phyloP scores from a whole-genome alignment of 2,797 vertebrate species.

The Pithecia hirsuta region DNA sequence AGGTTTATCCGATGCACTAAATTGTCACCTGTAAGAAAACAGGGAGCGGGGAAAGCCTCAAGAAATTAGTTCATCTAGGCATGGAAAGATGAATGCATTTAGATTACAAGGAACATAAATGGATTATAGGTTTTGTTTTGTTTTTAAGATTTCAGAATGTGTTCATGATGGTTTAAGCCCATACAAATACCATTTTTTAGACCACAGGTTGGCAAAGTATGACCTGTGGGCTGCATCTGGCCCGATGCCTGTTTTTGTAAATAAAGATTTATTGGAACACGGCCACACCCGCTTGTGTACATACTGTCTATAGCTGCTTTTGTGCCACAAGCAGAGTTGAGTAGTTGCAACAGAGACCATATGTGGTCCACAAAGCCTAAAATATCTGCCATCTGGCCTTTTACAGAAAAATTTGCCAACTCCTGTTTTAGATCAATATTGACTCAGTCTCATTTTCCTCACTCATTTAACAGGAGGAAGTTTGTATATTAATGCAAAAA shows the following conservation, averaged over 20 bases:
- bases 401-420: not conserved
- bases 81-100: not conserved
- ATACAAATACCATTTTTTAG: not conserved
- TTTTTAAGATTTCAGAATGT: not conserved
- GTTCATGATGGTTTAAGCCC: not conserved
- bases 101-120: slow-evolving; percentile 16
- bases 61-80: not conserved
- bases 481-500: not conserved
- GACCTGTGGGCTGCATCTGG: not conserved
- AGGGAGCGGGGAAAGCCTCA: not conserved
- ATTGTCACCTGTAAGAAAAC: not conserved
- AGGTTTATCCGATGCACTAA: not conserved
- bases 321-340: not conserved
- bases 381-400: not conserved
- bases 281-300: not conserved
- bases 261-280: slow-evolving; percentile 64
- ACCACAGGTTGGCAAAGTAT: not conserved
- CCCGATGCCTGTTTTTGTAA: slow-evolving; percentile 47
- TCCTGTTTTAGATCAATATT: not conserved
- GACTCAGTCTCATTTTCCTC: not conserved
- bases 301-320: not conserved
- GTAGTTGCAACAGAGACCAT: not conserved
- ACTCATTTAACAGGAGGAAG: not conserved
- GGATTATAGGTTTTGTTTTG: not conserved
- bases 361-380: not conserved